Percentiles rank a stretch among this genome's conserved stretches.
These are phyloP conservation scores for Gambusia affinis DNA, from an alignment of 2,113 vertebrate genomes.

Conservation along the genomic window DNA sequence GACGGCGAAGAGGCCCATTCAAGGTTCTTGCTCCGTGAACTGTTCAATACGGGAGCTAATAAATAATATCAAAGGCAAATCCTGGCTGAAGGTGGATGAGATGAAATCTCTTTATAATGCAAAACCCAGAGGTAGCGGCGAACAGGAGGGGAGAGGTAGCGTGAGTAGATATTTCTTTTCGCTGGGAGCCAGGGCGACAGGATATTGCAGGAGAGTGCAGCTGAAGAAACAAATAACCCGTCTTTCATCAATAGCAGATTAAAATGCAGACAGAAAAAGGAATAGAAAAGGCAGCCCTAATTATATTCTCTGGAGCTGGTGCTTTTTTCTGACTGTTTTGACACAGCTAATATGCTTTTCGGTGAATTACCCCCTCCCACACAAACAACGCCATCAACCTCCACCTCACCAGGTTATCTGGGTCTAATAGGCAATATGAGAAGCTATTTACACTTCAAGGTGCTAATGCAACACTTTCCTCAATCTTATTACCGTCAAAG, in stretches of 20 bases:
- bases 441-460: slow-evolving; percentile 77
- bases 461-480: slow-evolving; percentile 77
- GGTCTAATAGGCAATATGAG: slow-evolving; percentile 67
- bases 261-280: slow-evolving; percentile 52
- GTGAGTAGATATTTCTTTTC: slow-evolving; percentile 49
- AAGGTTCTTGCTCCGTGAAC: slow-evolving; percentile 48
- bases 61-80: slow-evolving; percentile 76
- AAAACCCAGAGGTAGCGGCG: slow-evolving; percentile 45
- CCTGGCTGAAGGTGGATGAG: slow-evolving; percentile 68
- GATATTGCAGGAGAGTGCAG: slow-evolving; percentile 63
- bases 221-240: slow-evolving; percentile 69
- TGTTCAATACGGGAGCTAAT: slow-evolving; percentile 61
- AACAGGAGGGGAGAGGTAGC: background rate
- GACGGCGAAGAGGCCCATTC: slow-evolving; percentile 39
- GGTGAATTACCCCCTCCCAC: slow-evolving; percentile 25
- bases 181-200: slow-evolving; percentile 54
- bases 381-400: slow-evolving; percentile 29
- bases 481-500: slow-evolving; percentile 58
- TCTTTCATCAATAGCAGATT: slow-evolving; percentile 70
- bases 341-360: slow-evolving; percentile 66
- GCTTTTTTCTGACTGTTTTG: slow-evolving; percentile 52
- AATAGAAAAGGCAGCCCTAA: slow-evolving; percentile 45
- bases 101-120: slow-evolving; percentile 75
- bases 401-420: slow-evolving; percentile 61
- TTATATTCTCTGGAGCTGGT: slow-evolving; percentile 57